Evolutionary conservation across 2,797 vertebrate species (phyloP), one percentile per base, ranked within the genome.

Genomic region (Cirrhinus molitorella): DNA sequence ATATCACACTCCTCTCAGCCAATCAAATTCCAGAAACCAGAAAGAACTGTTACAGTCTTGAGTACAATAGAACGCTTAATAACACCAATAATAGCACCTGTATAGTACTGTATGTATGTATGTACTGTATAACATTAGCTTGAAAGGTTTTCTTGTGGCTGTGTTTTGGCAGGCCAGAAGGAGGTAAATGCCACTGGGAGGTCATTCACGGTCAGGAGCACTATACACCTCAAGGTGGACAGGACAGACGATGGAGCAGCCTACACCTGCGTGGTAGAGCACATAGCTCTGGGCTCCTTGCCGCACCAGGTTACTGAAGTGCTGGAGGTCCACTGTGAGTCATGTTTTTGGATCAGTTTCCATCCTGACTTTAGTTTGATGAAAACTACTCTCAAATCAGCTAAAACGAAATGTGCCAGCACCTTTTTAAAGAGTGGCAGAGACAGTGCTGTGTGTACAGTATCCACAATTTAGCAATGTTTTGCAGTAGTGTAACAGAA

Each of bases 261-360:
- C 0, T 94, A 99, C 87, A 98, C 97, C 91, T 99, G 98, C 93
- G 96, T 96, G 87, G 98, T 99, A 89, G 97, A 99, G 88, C 98
- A 99, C 0, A 96, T 97, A 83, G 96, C 98, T 51, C 95, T 99
- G 89, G 94, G 96, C 71, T 94, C 96, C 71, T 96, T 95, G 79
- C 97, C 98, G 77, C 97, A 99, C 92, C 96, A 97, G 93, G 97
- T 97, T 87, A 98, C 96, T 51, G 97, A 99, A 93, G 96, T 98
- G 89, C 96, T 99, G 95, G 97, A 98, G 95, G 98, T 99, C 91
- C 97, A 99, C 93, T 99, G 98, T 99, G 96, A 99, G 98, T 98
- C 94, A 61, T 67, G 7, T 16, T 57, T 57, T 67, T 76, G 51
- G n/a, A 76, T 28, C 25, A 17, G 17, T 81, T 81, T 72, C 37